Percentiles rank a stretch among this genome's conserved stretches.
Conservation (phyloP, 2,113 vertebrate genomes). For the Fulmarus glacialis region DNA sequence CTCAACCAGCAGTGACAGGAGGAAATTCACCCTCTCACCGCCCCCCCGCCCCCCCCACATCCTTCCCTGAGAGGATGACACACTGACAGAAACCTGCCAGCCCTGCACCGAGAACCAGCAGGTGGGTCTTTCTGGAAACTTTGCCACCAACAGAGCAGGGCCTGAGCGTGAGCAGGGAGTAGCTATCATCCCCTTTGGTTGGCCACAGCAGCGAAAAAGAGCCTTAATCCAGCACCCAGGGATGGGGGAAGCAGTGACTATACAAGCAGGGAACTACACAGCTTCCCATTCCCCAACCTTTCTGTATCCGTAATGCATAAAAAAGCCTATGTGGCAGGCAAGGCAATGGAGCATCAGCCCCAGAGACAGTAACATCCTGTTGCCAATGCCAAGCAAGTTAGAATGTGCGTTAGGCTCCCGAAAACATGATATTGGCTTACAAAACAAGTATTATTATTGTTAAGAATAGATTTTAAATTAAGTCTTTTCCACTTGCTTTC, state of each 20-base stretch:
- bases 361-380: neutral
- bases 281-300: neutral
- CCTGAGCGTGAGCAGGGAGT: neutral
- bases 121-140: slow-evolving; percentile 42
- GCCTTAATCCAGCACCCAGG: neutral
- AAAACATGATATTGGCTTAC: neutral
- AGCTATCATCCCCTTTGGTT: neutral
- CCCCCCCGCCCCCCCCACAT: neutral
- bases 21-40: slow-evolving; percentile 57
- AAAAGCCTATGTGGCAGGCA: neutral
- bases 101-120: neutral
- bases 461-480: slow-evolving; percentile 44
- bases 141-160: neutral
- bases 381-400: neutral
- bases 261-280: neutral
- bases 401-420: neutral
- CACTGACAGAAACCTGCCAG: neutral
- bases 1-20: slow-evolving; percentile 19
- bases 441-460: neutral
- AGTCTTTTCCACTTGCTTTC: neutral
- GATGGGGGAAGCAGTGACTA: neutral
- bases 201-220: neutral
- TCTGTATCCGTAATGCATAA: neutral
- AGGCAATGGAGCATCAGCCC: neutral
- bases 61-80: slow-evolving; percentile 29